Evolutionary conservation across 2,797 vertebrate genomes (phyloP).

Genomic region (Australoheros facetus): DNA sequence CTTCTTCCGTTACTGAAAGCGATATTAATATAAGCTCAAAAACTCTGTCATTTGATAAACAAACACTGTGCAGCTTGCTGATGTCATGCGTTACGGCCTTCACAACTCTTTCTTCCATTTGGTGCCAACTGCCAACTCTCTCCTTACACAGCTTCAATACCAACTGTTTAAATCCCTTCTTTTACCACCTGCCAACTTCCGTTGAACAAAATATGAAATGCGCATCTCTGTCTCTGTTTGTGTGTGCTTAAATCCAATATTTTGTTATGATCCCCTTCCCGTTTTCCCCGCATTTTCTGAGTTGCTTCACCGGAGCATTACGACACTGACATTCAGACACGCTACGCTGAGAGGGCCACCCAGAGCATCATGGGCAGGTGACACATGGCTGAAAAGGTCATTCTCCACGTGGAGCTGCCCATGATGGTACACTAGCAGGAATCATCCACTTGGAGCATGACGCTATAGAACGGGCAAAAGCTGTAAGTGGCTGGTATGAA

Average conservation of each 20-base stretch:
- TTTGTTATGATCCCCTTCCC: conserved; percentile 3
- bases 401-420: conserved; percentile 52
- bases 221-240: not conserved
- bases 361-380: conserved; percentile 55
- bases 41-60: not conserved
- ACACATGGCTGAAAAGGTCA: conserved; percentile 73
- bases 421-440: conserved; percentile 41
- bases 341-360: conserved; percentile 45
- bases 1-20: not conserved
- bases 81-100: not conserved
- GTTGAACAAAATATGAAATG: not conserved
- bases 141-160: conserved; percentile 3
- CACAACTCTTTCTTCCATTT: conserved; percentile 5
- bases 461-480: conserved; percentile 36
- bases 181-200: conserved; percentile 1
- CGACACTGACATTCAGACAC: conserved; percentile 51
- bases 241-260: not conserved
- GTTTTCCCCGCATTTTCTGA: not conserved
- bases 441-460: conserved; percentile 28
- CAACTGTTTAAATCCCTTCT: conserved; percentile 2
- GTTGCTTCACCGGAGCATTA: conserved; percentile 46
- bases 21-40: not conserved
- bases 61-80: not conserved
- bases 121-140: not conserved
- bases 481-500: conserved; percentile 8